Conservation (phyloP, 2,888 invertebrate species). For the Drosophila pullipes region DNA sequence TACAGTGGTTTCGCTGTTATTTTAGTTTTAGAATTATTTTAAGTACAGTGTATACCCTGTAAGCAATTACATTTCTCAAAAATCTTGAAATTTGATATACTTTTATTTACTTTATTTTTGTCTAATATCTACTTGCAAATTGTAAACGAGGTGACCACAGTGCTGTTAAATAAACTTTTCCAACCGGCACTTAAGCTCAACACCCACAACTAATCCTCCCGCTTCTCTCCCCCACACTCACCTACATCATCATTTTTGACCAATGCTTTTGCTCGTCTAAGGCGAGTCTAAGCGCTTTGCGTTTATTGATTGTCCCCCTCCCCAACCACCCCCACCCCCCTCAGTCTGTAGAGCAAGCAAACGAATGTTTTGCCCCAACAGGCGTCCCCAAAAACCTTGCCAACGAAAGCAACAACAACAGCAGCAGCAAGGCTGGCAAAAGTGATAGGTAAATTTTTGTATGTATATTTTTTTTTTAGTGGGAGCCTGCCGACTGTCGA, state of each 20-base stretch:
- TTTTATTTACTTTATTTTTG: background rate
- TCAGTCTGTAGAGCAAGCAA: slow-evolving; percentile 21
- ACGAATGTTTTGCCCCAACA: slow-evolving; percentile 50
- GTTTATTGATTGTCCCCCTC: slow-evolving; percentile 72
- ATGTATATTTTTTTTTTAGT: slow-evolving; percentile 68
- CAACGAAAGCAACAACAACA: slow-evolving; percentile 50
- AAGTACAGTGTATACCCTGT: background rate
- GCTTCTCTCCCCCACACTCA: background rate
- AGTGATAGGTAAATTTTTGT: slow-evolving; percentile 73
- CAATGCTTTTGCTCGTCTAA: slow-evolving; percentile 18
- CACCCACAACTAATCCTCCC: slow-evolving; percentile 18
- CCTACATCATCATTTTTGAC: slow-evolving; percentile 19
- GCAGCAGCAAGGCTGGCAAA: slow-evolving; percentile 35
- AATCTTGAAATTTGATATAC: background rate
- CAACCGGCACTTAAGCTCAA: slow-evolving; percentile 61
- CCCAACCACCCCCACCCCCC: slow-evolving; percentile 39
- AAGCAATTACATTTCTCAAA: background rate
- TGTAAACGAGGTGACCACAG: background rate
- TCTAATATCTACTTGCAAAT: background rate
- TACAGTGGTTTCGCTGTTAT: background rate
- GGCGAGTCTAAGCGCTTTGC: slow-evolving; percentile 66
- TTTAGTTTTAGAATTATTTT: background rate
- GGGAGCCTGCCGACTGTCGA: slow-evolving; percentile 57
- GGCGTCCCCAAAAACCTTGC: slow-evolving; percentile 70
- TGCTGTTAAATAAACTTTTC: slow-evolving; percentile 35